Conservation (phyloP, 2,113 vertebrate species). For the Collichthys lucidus region DNA sequence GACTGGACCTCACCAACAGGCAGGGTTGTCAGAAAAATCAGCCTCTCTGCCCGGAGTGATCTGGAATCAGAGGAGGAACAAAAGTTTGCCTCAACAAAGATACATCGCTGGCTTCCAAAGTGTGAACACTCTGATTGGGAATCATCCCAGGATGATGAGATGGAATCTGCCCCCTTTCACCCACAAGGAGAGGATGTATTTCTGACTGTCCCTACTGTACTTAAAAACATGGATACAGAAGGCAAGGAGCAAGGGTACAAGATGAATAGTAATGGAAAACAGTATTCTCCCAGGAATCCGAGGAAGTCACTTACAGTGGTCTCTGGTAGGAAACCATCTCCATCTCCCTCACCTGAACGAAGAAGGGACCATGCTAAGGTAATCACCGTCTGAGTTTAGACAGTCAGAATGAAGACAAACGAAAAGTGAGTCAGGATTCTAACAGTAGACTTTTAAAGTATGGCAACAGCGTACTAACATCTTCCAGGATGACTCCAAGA, state of each 20-base stretch:
- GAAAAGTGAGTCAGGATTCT: constrained; percentile 50
- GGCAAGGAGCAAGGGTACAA: constrained; percentile 44
- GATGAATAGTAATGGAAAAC: constrained; percentile 42
- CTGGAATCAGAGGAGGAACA: constrained; percentile 63
- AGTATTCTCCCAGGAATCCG: constrained; percentile 41
- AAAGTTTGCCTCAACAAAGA: constrained; percentile 55
- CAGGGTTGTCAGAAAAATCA: constrained; percentile 76
- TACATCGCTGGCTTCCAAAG: constrained; percentile 51
- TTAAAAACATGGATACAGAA: constrained; percentile 70
- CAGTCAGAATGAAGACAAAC: constrained; percentile 39
- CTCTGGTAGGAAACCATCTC: constrained; percentile 36
- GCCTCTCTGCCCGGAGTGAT: constrained; percentile 71
- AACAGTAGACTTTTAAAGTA: constrained; percentile 27
- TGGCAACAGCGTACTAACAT: constrained; percentile 36
- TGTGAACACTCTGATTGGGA: constrained; percentile 66
- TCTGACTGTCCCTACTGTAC: constrained; percentile 68
- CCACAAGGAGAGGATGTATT: constrained; percentile 69
- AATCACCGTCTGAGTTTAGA: constrained; percentile 57
- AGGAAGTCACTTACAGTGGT: constrained; percentile 51
- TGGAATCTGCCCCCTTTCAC: constrained; percentile 60
- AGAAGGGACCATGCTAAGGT: constrained; percentile 50
- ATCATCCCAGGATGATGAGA: constrained; percentile 72
- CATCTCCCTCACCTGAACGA: constrained; percentile 62
- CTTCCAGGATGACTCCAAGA: constrained; percentile 55
- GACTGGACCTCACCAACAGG: constrained; percentile 54